Percentiles rank a stretch among this genome's conserved stretches.
Evolutionary conservation across 2,113 vertebrate species (phyloP).

Genomic region (Aptenodytes patagonicus): DNA sequence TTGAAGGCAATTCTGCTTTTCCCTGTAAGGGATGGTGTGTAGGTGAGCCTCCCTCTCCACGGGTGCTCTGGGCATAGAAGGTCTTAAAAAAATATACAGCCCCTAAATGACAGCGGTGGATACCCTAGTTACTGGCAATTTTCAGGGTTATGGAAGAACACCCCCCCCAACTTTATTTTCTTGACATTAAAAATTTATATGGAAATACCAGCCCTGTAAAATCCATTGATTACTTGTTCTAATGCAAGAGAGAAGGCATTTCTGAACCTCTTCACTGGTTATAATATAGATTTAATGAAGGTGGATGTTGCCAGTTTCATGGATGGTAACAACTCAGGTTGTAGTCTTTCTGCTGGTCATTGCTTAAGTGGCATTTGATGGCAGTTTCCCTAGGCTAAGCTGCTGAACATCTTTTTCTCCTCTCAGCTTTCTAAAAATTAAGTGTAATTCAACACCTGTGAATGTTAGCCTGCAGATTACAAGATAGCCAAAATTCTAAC

Average conservation of each 20-base stretch:
- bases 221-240: background rate
- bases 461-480: background rate
- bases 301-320: background rate
- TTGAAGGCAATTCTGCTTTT: background rate
- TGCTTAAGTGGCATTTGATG: background rate
- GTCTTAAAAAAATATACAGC: background rate
- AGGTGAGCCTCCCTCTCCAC: background rate
- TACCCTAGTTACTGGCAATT: background rate
- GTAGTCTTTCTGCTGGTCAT: background rate
- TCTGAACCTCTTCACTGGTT: constrained; percentile 3
- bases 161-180: background rate
- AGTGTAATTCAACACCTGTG: background rate
- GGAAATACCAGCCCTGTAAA: background rate
- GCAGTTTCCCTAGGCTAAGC: background rate
- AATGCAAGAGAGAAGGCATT: constrained; percentile 13
- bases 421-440: constrained; percentile 13
- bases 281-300: background rate
- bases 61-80: background rate
- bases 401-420: background rate
- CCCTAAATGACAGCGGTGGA: background rate
- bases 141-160: background rate
- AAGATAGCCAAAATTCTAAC: background rate
- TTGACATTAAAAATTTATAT: constrained; percentile 29
- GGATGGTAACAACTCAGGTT: background rate
- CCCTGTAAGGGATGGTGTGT: background rate